Evolutionary conservation across 2,888 invertebrate species (phyloP).

Genomic region (Dorcus hopei): DNA sequence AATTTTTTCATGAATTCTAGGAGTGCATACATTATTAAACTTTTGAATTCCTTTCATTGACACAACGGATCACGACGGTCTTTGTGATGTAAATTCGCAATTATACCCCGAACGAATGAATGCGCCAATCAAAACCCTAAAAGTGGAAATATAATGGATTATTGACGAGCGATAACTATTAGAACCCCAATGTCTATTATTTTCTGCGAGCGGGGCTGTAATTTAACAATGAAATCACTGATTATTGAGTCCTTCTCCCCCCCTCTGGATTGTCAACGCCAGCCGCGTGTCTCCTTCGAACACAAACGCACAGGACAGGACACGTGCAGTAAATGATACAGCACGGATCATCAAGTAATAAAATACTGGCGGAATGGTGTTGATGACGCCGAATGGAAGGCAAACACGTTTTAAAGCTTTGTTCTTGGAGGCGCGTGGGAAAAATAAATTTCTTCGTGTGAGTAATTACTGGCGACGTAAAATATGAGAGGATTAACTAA

Average conservation of each 20-base stretch:
- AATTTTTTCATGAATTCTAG: too few relatives aligned
- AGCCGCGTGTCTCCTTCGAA: constrained; percentile 5
- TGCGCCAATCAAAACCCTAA: constrained; percentile 17
- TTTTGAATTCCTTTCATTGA: too few relatives aligned
- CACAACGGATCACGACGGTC: too few relatives aligned
- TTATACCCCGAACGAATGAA: neutral
- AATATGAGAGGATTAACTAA: too few relatives aligned
- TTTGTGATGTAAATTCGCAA: neutral
- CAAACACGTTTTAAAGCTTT: constrained; percentile 5
- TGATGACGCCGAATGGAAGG: constrained; percentile 14
- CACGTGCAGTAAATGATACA: constrained; percentile 31
- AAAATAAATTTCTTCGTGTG: too few relatives aligned
- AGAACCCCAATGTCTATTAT: constrained; percentile 22
- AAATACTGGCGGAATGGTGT: constrained; percentile 23
- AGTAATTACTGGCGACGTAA: too few relatives aligned
- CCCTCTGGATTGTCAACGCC: neutral
- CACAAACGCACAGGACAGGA: constrained; percentile 9
- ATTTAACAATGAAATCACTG: constrained; percentile 14
- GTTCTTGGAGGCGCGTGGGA: too few relatives aligned
- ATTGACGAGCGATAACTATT: constrained; percentile 19
- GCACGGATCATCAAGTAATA: constrained; percentile 21
- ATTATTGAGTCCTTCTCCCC: constrained; percentile 13
- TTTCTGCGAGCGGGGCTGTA: constrained; percentile 16
- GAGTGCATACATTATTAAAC: too few relatives aligned
- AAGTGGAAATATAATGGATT: constrained; percentile 20